These are phyloP conservation scores for Syrista parreyssii DNA, from an alignment of 2,888 invertebrate species.

Conservation along the genomic window DNA sequence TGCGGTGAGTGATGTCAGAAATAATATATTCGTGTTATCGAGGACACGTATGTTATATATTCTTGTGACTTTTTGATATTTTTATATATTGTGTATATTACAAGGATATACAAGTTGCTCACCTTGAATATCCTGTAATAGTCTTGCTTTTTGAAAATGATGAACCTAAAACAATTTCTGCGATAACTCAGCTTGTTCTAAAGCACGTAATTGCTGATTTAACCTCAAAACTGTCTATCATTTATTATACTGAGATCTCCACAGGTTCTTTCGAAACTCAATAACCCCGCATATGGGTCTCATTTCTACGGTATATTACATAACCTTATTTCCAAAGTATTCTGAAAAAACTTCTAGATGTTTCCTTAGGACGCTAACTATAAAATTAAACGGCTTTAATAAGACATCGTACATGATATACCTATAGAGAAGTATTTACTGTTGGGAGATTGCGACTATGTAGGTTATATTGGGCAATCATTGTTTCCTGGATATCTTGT, in stretches of 20 bases:
- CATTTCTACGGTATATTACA: too few species aligned
- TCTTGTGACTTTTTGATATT: background rate
- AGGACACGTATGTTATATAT: background rate
- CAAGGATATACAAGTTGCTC: background rate
- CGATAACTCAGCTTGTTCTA: background rate
- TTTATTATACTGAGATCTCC: background rate
- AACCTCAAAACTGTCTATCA: background rate
- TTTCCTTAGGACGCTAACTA: too few species aligned
- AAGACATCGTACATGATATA: background rate
- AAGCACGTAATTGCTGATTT: background rate
- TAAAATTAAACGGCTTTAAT: background rate
- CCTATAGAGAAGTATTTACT: background rate
- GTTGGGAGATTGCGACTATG: background rate
- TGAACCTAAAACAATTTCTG: background rate
- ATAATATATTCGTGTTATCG: background rate
- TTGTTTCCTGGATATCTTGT: background rate
- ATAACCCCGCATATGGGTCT: too few species aligned
- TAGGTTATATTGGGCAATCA: background rate
- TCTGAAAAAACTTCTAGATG: too few species aligned
- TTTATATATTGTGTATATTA: background rate
- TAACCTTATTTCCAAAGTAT: too few species aligned
- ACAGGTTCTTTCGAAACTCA: too few species aligned
- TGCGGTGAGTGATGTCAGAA: slow-evolving; percentile 73
- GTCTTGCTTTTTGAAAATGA: background rate
- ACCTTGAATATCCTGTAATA: background rate